phyloP scores from a whole-genome alignment of 2,888 invertebrate genomes.

The Unio delphinus region DNA sequence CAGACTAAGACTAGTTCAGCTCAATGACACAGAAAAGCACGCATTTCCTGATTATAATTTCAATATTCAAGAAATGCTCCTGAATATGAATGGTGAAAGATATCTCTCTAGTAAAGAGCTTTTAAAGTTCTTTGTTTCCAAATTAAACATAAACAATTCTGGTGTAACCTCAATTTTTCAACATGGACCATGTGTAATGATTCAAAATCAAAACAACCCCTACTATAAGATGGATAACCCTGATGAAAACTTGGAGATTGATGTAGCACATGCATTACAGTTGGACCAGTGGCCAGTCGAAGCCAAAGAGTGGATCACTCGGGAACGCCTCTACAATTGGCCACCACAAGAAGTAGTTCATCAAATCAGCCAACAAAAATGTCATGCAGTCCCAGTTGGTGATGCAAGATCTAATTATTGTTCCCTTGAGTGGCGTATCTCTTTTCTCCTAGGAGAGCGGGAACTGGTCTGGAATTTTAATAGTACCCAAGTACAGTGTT shows the following conservation, averaged over 20 bases:
- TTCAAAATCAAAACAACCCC: too few relatives aligned
- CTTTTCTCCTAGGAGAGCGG: constrained; percentile 11
- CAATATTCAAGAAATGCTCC: too few relatives aligned
- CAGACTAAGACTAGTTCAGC: too few relatives aligned
- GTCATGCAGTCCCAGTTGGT: constrained; percentile 12
- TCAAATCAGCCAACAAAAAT: constrained; percentile 4
- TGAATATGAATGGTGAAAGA: too few relatives aligned
- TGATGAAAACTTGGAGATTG: too few relatives aligned
- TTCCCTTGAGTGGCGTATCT: constrained; percentile 12
- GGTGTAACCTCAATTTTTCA: too few relatives aligned
- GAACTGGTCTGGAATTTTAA: constrained; percentile 20
- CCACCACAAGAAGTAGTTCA: not conserved
- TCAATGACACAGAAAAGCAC: too few relatives aligned
- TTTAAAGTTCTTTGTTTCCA: not conserved
- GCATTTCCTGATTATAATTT: too few relatives aligned
- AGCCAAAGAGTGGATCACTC: constrained; percentile 9
- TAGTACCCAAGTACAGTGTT: constrained; percentile 13
- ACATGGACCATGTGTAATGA: constrained; percentile 7
- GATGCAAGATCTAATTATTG: constrained; percentile 2
- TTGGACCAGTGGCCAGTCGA: constrained; percentile 10
- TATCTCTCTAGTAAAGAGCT: too few relatives aligned
- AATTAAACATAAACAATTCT: too few relatives aligned
- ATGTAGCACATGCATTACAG: constrained; percentile 4
- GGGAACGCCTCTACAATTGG: constrained; percentile 12
- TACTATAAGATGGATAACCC: too few relatives aligned